phyloP scores from a whole-genome alignment of 2,797 vertebrate genomes.

The Amblyraja radiata region DNA sequence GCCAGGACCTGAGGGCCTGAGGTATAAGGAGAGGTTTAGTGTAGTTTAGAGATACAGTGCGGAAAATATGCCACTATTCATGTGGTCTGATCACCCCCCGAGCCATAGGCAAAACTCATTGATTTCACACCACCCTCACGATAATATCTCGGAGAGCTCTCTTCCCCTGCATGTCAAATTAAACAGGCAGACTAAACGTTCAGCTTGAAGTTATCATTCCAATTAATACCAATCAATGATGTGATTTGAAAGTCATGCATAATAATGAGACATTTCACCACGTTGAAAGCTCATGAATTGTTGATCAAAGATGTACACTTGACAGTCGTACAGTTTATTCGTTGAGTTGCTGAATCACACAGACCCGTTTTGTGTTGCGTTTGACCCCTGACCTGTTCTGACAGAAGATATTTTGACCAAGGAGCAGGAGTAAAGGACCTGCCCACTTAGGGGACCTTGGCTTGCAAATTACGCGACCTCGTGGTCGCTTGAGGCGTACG shows the following conservation, averaged over 20 bases:
- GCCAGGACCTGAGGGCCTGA: too few species aligned
- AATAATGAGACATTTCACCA: too few species aligned
- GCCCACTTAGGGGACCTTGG: too few species aligned
- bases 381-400: neutral
- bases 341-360: neutral
- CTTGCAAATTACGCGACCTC: too few species aligned
- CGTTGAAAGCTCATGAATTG: too few species aligned
- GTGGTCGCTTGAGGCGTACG: too few species aligned
- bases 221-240: neutral
- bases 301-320: neutral
- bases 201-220: neutral
- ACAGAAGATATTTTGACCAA: neutral
- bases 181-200: neutral
- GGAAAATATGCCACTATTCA: neutral
- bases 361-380: neutral
- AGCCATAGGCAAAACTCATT: too few species aligned
- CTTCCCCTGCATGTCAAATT: neutral
- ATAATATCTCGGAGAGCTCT: neutral
- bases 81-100: neutral
- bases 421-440: too few species aligned
- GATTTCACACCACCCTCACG: neutral
- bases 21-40: too few species aligned
- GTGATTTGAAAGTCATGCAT: neutral
- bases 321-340: neutral
- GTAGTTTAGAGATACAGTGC: neutral